Evolutionary conservation across 2,797 vertebrate species (phyloP), one percentile per base, ranked within the genome.

Genomic region (Chaetodon trifasciatus): DNA sequence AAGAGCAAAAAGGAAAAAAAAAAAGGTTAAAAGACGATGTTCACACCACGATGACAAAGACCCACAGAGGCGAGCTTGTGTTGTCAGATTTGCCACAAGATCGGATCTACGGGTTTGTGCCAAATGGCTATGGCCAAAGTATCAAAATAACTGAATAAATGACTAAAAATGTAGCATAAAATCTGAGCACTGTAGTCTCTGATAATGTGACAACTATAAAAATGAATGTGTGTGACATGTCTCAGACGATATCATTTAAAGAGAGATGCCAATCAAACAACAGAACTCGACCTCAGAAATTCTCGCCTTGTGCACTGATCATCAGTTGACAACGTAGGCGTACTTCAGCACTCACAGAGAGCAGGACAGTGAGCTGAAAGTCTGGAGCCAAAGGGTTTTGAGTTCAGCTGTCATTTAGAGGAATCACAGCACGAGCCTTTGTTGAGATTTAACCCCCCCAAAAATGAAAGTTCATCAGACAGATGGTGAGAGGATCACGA

Each of bases 21-120:
- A 76, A 83, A 79, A 65, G 3, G 24, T 57, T 58, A 62, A 78
- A 82, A 64, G 53, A 79, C 75, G 83, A 90, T 89, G 94, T 93
- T 96, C 93, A 89, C 87, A 96, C 98, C 98, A 96, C 93, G 95
- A 89, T 96, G 97, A 97, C 97, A 99, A 96, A 98, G 97, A 99
- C 98, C 98, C 97, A 97, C 97, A 99, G 98, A 99, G 94, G 94
- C 97, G 97, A 99, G 97, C 98, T 99, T 99, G 98, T 96, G 97
- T 91, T 93, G 94, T 96, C 89, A 92, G 86, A 96, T 96, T 96
- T 93, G 96, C 96, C 97, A 98, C 97, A 98, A 98, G 97, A 98
- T 99, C 98, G 98, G 98, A 99, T 99, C 98, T 99, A 99, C 98
- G 98, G 98, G 98, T 99, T 99, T 97, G 97, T 98, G 97, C 96